Conservation (phyloP, 2,113 vertebrate species). For the Erythrolamprus reginae region DNA sequence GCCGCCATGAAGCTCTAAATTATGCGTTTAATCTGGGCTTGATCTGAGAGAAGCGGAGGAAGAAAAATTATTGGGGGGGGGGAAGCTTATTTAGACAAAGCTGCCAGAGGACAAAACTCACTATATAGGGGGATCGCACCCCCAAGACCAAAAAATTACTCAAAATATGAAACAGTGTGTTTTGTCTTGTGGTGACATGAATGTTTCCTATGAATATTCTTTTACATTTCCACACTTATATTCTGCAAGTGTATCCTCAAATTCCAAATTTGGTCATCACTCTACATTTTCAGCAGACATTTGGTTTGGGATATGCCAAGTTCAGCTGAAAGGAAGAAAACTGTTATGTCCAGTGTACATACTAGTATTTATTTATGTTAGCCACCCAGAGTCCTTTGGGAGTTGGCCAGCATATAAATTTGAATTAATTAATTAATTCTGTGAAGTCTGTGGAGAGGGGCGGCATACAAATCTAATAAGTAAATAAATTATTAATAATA, state of each 20-base stretch:
- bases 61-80: background rate
- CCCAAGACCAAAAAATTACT: conserved; percentile 52
- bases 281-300: conserved; percentile 37
- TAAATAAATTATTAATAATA: too few species aligned
- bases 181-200: conserved; percentile 43
- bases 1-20: background rate
- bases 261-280: conserved; percentile 30
- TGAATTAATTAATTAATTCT: too few species aligned
- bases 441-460: too few species aligned
- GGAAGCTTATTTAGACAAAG: conserved; percentile 38
- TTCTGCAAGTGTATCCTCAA: conserved; percentile 45
- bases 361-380: too few species aligned
- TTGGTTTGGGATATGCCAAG: conserved; percentile 47
- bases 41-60: background rate
- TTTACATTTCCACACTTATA: conserved; percentile 42
- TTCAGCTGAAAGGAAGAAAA: conserved; percentile 32
- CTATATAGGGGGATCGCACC: conserved; percentile 23
- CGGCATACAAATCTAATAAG: too few species aligned
- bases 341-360: background rate
- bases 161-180: conserved; percentile 38
- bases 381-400: too few species aligned
- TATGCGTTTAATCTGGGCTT: background rate
- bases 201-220: conserved; percentile 49
- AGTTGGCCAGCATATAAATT: too few species aligned
- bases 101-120: conserved; percentile 41